Evolutionary conservation across 2,113 vertebrate species (phyloP).

Genomic region (Eudyptes chrysolophus): DNA sequence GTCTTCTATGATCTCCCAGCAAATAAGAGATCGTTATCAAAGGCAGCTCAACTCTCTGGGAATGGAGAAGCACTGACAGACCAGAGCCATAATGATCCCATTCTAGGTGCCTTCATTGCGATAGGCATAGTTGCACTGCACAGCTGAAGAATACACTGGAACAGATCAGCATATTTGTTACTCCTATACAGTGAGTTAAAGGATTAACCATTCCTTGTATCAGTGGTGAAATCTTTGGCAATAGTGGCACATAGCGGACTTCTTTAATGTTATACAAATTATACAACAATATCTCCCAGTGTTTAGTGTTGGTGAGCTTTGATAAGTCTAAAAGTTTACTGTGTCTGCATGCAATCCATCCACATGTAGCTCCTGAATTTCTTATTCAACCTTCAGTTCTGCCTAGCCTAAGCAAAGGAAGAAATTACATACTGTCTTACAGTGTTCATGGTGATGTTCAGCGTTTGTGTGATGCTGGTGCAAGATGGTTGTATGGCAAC

Average conservation of each 20-base stretch:
- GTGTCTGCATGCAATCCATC: neutral
- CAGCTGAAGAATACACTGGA: neutral
- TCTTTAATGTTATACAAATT: neutral
- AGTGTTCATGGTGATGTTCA: neutral
- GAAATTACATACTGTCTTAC: neutral
- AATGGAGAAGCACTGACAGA: neutral
- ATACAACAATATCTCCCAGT: neutral
- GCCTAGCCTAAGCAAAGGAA: neutral
- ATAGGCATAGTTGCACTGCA: neutral
- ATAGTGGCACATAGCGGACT: neutral
- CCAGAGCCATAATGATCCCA: neutral
- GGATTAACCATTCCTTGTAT: neutral
- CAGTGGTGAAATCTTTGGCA: neutral
- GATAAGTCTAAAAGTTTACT: neutral
- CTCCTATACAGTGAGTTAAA: neutral
- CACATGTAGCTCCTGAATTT: neutral
- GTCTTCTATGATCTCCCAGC: neutral
- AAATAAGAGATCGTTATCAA: neutral
- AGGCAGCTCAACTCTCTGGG: neutral
- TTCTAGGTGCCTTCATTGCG: neutral
- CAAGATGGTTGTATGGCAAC: neutral
- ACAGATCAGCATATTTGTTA: neutral
- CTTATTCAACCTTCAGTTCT: neutral
- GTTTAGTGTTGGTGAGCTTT: neutral
- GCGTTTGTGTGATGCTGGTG: neutral